Evolutionary conservation across 1,140 invertebrate species (phyloP).

Genomic region (Maniola jurtina): DNA sequence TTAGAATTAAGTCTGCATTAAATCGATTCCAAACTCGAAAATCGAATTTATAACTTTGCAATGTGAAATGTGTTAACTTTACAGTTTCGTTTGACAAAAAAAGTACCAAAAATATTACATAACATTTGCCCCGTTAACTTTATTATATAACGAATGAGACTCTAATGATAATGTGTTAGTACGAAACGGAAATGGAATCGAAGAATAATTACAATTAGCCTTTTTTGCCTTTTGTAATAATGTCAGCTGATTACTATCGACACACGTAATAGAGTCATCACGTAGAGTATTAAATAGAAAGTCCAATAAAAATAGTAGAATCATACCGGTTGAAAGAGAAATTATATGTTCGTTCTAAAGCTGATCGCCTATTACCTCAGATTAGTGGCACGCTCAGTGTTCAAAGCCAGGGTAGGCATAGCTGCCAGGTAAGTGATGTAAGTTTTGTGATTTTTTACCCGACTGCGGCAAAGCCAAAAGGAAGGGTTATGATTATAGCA

Average conservation of each 20-base stretch:
- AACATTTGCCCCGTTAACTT: background rate
- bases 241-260: constrained; percentile 11
- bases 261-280: constrained; percentile 50
- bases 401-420: too few relatives aligned
- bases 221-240: constrained; percentile 6
- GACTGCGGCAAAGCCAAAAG: too few relatives aligned
- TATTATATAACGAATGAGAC: background rate
- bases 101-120: background rate
- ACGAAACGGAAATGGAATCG: constrained; percentile 6
- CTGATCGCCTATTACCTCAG: background rate
- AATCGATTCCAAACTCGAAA: too few relatives aligned
- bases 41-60: too few relatives aligned
- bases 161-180: constrained; percentile 3
- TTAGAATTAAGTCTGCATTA: too few relatives aligned
- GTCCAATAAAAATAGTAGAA: constrained; percentile 64
- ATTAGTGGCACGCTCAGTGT: too few relatives aligned
- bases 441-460: too few relatives aligned
- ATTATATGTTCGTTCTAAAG: constrained; percentile 24
- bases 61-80: background rate
- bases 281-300: constrained; percentile 67
- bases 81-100: background rate
- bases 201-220: constrained; percentile 12
- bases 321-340: constrained; percentile 59
- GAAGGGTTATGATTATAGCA: too few relatives aligned
- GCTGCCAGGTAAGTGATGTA: too few relatives aligned